These are phyloP conservation scores for Podocnemis expansa DNA, from an alignment of 2,113 vertebrate genomes.

Conservation along the genomic window DNA sequence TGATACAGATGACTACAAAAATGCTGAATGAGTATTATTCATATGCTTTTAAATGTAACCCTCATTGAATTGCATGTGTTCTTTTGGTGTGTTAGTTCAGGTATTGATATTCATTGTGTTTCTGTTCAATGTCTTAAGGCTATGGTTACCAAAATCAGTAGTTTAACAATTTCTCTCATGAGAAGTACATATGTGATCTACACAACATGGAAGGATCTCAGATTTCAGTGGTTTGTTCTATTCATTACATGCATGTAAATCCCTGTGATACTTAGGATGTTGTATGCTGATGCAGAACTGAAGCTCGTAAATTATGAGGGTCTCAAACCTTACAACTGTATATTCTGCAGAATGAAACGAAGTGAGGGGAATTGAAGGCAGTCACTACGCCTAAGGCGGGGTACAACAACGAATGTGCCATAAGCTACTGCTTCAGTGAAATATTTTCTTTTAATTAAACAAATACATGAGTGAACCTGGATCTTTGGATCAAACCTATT, in stretches of 20 bases:
- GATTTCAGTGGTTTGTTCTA: neutral
- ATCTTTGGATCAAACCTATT: neutral
- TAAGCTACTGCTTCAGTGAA: neutral
- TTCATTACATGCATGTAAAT: neutral
- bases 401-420: neutral
- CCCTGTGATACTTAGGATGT: neutral
- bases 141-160: neutral
- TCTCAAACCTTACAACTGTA: neutral
- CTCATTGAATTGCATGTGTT: neutral
- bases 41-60: neutral
- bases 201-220: neutral
- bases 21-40: neutral
- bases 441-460: neutral
- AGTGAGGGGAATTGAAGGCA: neutral
- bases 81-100: neutral
- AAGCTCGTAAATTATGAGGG: neutral
- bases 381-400: neutral
- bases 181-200: slow-evolving; percentile 1
- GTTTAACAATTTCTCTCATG: slow-evolving; percentile 11
- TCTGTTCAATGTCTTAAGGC: neutral
- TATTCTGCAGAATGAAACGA: neutral
- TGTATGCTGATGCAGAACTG: neutral
- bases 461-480: neutral
- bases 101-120: neutral
- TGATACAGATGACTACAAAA: slow-evolving; percentile 5